A percentile compares a stretch with the other conserved stretches of the same genome.
Conservation (phyloP, 2,888 invertebrate species). For the Watsonalla binaria region DNA sequence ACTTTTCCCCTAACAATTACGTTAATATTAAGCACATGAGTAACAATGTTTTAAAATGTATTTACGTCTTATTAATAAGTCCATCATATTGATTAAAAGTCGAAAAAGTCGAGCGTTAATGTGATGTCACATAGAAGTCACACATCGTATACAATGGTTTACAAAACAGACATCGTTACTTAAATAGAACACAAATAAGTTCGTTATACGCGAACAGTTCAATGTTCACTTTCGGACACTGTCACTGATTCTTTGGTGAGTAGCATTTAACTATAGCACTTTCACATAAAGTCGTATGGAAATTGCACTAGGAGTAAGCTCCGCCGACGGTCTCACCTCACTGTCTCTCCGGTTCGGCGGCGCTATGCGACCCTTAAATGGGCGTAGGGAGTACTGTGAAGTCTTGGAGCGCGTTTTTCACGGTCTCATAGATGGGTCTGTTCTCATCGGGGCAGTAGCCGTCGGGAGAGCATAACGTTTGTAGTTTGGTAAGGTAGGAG, state of each 20-base stretch:
- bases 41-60: constrained; percentile 76
- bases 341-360: constrained; percentile 71
- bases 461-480: constrained; percentile 92
- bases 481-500: constrained; percentile 93
- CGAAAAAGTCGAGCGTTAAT: constrained; percentile 48
- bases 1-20: constrained; percentile 67
- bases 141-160: constrained; percentile 77
- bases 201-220: constrained; percentile 14
- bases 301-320: constrained; percentile 46
- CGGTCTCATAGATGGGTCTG: constrained; percentile 92
- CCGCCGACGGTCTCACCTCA: constrained; percentile 54
- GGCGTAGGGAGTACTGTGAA: constrained; percentile 94
- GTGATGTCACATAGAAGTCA: constrained; percentile 67
- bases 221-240: constrained; percentile 18
- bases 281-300: constrained; percentile 1
- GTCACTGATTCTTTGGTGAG: constrained; percentile 42
- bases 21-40: constrained; percentile 72
- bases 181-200: constrained; percentile 54
- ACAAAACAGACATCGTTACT: constrained; percentile 68
- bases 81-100: constrained; percentile 62
- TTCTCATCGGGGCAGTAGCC: constrained; percentile 90
- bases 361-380: constrained; percentile 83
- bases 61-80: constrained; percentile 59
- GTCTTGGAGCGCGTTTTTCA: constrained; percentile 94
- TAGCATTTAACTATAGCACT: constrained; percentile 20